phyloP scores from a whole-genome alignment of 2,888 invertebrate genomes.

The Lithophane leautieri region DNA sequence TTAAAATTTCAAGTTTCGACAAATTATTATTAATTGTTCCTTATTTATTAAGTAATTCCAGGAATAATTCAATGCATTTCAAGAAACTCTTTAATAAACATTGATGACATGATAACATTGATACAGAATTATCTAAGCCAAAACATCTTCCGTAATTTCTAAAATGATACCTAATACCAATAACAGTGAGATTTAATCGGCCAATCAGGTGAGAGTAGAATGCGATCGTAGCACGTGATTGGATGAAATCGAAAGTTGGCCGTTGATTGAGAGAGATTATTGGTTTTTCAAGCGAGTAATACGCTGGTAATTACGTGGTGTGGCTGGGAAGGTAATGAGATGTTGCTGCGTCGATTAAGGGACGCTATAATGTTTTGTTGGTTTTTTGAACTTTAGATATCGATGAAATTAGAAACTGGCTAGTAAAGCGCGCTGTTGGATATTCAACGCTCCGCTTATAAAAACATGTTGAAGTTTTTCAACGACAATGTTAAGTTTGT shows the following conservation, averaged over 20 bases:
- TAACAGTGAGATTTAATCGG: slow-evolving; percentile 49
- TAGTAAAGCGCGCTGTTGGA: neutral
- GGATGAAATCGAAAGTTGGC: slow-evolving; percentile 79
- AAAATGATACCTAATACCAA: slow-evolving; percentile 39
- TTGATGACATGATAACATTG: too few species aligned
- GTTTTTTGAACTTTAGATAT: slow-evolving; percentile 25
- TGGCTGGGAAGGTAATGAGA: slow-evolving; percentile 68
- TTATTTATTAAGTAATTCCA: neutral
- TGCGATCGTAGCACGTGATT: slow-evolving; percentile 71
- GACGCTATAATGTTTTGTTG: slow-evolving; percentile 42
- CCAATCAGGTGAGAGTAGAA: slow-evolving; percentile 65
- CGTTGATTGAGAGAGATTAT: slow-evolving; percentile 68
- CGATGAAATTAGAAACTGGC: slow-evolving; percentile 24
- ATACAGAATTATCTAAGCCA: neutral
- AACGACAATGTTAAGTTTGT: too few species aligned
- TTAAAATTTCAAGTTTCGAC: neutral
- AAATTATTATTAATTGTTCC: neutral
- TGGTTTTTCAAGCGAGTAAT: slow-evolving; percentile 70
- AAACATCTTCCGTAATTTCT: slow-evolving; percentile 26
- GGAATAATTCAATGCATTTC: neutral
- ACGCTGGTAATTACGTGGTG: slow-evolving; percentile 56
- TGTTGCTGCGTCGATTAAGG: slow-evolving; percentile 62
- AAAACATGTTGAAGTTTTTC: too few species aligned
- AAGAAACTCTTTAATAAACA: neutral
- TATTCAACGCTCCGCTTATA: neutral